Percentiles rank a stretch among this genome's conserved stretches.
Conservation (phyloP, 2,888 invertebrate genomes). For the Schrankia costaestrigalis region DNA sequence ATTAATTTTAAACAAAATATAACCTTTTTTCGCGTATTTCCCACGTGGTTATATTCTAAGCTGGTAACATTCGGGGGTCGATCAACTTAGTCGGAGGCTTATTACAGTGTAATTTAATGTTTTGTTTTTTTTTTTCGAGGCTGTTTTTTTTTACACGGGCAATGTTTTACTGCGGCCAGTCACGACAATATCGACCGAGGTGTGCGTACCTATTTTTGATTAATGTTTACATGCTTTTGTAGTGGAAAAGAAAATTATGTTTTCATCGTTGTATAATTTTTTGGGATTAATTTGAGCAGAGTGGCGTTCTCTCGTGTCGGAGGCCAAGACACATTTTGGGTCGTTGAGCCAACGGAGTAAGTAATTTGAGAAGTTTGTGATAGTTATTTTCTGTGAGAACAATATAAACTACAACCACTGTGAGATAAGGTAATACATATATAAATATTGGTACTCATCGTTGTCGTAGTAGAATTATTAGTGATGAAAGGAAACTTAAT, state of each 20-base stretch:
- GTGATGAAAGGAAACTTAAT: too few species aligned
- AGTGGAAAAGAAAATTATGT: slow-evolving; percentile 14
- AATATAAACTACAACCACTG: too few species aligned
- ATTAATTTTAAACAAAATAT: slow-evolving; percentile 30
- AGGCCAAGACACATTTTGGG: too few species aligned
- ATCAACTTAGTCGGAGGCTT: slow-evolving; percentile 67
- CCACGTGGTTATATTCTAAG: slow-evolving; percentile 71
- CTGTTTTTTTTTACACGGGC: slow-evolving; percentile 57
- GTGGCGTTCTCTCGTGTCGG: too few species aligned
- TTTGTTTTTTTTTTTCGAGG: slow-evolving; percentile 61
- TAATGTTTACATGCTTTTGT: slow-evolving; percentile 33
- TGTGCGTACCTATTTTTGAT: slow-evolving; percentile 45
- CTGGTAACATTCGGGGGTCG: slow-evolving; percentile 49
- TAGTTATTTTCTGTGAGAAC: too few species aligned
- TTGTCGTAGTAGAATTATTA: too few species aligned
- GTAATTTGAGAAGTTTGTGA: slow-evolving; percentile 6
- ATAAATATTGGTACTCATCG: too few species aligned
- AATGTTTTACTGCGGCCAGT: slow-evolving; percentile 69
- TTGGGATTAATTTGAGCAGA: slow-evolving; percentile 11
- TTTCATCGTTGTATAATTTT: slow-evolving; percentile 18
- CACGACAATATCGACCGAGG: slow-evolving; percentile 75
- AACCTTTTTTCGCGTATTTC: slow-evolving; percentile 62
- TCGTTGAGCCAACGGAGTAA: too few species aligned
- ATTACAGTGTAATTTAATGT: slow-evolving; percentile 76
- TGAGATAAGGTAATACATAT: too few species aligned